Conservation (phyloP, 2,113 vertebrate species). For the Neopipo cinnamomea region DNA sequence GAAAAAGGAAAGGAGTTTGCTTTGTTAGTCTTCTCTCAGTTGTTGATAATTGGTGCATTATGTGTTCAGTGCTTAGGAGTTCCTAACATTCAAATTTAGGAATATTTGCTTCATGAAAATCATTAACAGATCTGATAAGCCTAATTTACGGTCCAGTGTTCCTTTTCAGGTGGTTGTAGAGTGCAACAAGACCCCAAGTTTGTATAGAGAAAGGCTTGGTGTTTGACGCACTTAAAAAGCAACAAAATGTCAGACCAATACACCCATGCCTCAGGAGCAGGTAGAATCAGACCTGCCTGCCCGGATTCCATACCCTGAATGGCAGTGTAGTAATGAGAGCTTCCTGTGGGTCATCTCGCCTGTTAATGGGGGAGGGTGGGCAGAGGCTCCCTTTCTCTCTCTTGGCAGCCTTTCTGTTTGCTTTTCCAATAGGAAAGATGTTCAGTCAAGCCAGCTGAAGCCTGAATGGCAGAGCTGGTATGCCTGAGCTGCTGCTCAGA, state of each 20-base stretch:
- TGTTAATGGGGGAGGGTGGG: not conserved
- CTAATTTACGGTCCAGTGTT: not conserved
- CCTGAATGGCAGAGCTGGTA: not conserved
- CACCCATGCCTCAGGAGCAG: not conserved
- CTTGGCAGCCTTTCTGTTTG: constrained; percentile 7
- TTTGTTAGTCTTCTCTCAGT: constrained; percentile 33
- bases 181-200: not conserved
- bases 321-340: not conserved
- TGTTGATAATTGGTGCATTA: constrained; percentile 30
- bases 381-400: not conserved
- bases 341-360: not conserved
- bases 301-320: not conserved
- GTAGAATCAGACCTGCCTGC: not conserved
- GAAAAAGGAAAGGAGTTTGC: not conserved
- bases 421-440: not conserved
- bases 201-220: not conserved
- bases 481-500: not conserved
- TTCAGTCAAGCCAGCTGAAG: not conserved
- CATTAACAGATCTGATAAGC: not conserved
- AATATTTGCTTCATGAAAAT: constrained; percentile 6
- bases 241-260: not conserved
- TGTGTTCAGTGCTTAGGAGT: not conserved
- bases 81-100: not conserved
- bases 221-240: not conserved
- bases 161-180: not conserved